These are phyloP conservation scores for Etheostoma nigrum DNA, from an alignment of 2,797 vertebrate species.

Conservation along the genomic window DNA sequence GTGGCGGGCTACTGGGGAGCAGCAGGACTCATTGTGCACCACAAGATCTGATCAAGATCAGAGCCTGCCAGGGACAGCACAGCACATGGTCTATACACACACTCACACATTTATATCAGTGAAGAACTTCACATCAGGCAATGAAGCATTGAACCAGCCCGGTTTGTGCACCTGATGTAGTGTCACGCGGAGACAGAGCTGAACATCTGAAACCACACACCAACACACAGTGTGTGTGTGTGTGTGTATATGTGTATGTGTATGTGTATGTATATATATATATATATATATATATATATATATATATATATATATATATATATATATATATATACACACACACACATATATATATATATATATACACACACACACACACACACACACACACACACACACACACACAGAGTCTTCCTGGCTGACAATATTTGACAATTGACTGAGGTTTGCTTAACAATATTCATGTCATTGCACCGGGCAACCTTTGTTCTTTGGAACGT, in stretches of 20 bases:
- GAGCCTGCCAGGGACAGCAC: slow-evolving; percentile 62
- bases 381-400: no score
- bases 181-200: slow-evolving; percentile 27
- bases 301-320: no score
- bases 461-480: slow-evolving; percentile 92
- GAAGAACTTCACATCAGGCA: slow-evolving; percentile 66
- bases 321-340: no score
- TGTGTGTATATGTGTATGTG: no score
- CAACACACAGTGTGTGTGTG: no score
- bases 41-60: slow-evolving; percentile 29
- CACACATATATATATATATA: no score
- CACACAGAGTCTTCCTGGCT: slow-evolving; percentile 48
- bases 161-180: slow-evolving; percentile 8
- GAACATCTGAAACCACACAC: background rate
- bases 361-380: no score
- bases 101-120: slow-evolving; percentile 72
- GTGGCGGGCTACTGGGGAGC: slow-evolving; percentile 35
- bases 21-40: slow-evolving; percentile 19
- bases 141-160: slow-evolving; percentile 34
- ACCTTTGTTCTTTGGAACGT: slow-evolving; percentile 84
- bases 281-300: no score
- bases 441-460: slow-evolving; percentile 60
- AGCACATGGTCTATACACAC: slow-evolving; percentile 65
- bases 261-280: no score
- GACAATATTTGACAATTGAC: slow-evolving; percentile 37